Evolutionary conservation across 2,797 vertebrate species (phyloP).

Genomic region (Phoeniculus purpureus): DNA sequence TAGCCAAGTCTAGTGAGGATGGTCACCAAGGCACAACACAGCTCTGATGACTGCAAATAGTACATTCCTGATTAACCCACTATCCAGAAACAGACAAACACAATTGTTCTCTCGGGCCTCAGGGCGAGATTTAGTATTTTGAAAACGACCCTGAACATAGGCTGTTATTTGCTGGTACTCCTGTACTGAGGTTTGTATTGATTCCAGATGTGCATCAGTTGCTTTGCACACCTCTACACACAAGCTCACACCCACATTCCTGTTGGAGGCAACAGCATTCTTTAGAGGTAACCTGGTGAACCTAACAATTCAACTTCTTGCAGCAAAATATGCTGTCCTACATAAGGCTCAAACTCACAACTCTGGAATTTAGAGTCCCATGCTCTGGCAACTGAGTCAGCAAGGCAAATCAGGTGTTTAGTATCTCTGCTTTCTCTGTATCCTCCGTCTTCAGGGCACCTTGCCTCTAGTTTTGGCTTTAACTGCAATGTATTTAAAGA

Average conservation of each 20-base stretch:
- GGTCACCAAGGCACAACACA: not conserved
- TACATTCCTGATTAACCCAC: not conserved
- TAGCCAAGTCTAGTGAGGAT: not conserved
- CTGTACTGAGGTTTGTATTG: fast-evolving
- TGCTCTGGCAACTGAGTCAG: no score
- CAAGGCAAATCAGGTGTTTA: no score
- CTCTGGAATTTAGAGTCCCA: no score
- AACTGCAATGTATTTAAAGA: no score
- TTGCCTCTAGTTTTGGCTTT: no score
- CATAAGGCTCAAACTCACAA: no score
- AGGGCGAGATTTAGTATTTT: not conserved
- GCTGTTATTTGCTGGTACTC: not conserved
- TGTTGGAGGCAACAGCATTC: not conserved
- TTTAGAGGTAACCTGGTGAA: not conserved
- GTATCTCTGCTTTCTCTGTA: no score
- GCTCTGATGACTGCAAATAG: not conserved
- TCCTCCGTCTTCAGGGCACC: no score
- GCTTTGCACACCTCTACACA: not conserved
- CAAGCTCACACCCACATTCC: not conserved
- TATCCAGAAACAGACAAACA: not conserved
- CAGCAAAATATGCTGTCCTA: no score
- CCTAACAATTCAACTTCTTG: no score
- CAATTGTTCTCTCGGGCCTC: not conserved
- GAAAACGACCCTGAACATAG: not conserved
- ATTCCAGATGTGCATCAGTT: not conserved